These are phyloP conservation scores for Mareca penelope DNA, from an alignment of 2,797 vertebrate species.

Conservation along the genomic window DNA sequence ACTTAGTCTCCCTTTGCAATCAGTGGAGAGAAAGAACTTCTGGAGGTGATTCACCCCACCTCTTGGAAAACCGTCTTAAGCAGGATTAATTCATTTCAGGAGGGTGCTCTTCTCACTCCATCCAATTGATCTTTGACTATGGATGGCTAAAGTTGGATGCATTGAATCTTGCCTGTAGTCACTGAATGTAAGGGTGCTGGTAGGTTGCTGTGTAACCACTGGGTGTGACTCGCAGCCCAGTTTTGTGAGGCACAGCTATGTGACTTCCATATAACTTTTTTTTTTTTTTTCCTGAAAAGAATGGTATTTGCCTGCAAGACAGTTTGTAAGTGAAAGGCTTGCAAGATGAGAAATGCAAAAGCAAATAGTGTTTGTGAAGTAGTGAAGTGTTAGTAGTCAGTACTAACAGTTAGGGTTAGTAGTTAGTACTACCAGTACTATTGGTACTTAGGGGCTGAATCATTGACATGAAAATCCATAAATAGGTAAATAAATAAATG, in stretches of 20 bases:
- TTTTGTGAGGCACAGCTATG: not conserved
- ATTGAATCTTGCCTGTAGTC: not conserved
- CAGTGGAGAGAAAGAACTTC: not conserved
- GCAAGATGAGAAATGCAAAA: not conserved
- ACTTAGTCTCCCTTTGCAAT: not conserved
- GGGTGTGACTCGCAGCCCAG: not conserved
- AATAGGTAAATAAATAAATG: not conserved
- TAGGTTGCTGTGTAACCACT: not conserved
- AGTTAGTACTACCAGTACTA: not conserved
- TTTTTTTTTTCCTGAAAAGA: not conserved
- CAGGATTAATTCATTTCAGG: not conserved
- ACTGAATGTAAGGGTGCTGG: not conserved
- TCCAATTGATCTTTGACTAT: not conserved
- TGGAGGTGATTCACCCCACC: not conserved
- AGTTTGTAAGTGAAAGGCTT: not conserved
- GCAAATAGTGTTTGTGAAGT: not conserved
- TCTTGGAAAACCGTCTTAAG: not conserved
- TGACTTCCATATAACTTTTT: not conserved
- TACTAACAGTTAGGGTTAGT: not conserved
- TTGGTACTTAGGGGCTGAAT: not conserved
- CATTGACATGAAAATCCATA: not conserved
- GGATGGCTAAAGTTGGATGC: not conserved
- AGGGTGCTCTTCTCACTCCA: not conserved
- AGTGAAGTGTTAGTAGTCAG: not conserved
- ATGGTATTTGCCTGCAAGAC: not conserved